phyloP scores from a whole-genome alignment of 2,888 invertebrate species.

The Himalopsyche tibetana region DNA sequence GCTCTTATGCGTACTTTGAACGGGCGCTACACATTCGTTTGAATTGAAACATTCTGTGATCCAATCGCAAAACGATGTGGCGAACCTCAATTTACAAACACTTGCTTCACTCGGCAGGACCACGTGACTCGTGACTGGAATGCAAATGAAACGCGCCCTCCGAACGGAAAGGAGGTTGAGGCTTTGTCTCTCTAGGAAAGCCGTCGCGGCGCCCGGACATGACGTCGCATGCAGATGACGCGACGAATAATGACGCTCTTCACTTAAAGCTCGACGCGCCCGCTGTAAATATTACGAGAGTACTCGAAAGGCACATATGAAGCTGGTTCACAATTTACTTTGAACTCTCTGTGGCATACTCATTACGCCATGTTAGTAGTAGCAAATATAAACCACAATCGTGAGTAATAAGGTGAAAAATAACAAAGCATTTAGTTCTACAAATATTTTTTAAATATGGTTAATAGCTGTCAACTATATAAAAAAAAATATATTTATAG shows the following conservation, averaged over 20 bases:
- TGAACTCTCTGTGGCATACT: background rate
- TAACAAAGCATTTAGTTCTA: too few species aligned
- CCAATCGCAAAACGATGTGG: conserved; percentile 12
- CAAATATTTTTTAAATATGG: too few species aligned
- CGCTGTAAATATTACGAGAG: conserved; percentile 28
- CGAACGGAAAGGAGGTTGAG: conserved; percentile 25
- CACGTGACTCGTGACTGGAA: conserved; percentile 50
- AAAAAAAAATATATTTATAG: too few species aligned
- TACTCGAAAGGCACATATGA: background rate
- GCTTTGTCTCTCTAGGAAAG: conserved; percentile 10
- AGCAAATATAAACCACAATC: background rate
- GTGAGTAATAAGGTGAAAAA: background rate
- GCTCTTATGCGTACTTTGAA: background rate
- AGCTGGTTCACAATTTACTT: background rate
- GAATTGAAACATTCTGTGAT: conserved; percentile 6
- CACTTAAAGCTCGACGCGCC: conserved; percentile 45
- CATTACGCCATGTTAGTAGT: background rate
- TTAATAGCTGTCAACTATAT: too few species aligned
- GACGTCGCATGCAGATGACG: conserved; percentile 52
- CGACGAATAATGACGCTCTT: conserved; percentile 52
- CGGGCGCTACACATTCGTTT: background rate
- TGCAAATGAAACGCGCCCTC: conserved; percentile 47
- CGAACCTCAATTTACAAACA: conserved; percentile 28
- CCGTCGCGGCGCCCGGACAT: conserved; percentile 20
- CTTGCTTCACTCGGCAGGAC: conserved; percentile 16